Base-by-base conservation (phyloP, 1,140 invertebrate genomes). In the Heterodera schachtii region DNA sequence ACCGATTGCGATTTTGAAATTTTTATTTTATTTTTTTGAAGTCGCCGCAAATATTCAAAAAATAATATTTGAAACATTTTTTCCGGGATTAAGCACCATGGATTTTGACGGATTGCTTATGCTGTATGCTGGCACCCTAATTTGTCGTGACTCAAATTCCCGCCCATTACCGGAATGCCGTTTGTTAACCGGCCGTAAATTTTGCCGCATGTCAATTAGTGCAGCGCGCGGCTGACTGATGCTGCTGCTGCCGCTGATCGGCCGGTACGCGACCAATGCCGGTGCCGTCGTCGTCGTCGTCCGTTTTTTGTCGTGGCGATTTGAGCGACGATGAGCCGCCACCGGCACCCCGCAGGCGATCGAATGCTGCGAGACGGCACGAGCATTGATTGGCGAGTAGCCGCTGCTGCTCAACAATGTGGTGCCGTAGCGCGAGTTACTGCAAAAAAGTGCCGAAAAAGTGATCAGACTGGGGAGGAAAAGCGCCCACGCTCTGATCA, bases 121-220 rank as follows among this genome's bases (percentile, higher is more conserved):
- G n/a, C n/a, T 31, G 31, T 31, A 31, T 31, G 31, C 31, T 31
- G 31, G 1, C 31, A 0, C 31, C 31, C 31, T 31, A 31, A 31
- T 31, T 31, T 31, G 1, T 31, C 31, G 31, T 0, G 31, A 31
- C 31, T 31, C 31, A 31, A 31, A 31, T 31, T 31, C 31, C 31
- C 31, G 0, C 31, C 31, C 31, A 31, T 80, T 60, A 82, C 79
- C 81, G 49, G 31, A 46, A 21, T 82, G 66, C 46, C 74, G 78
- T 64, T 82, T 82, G 31, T 31, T 31, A 21, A 82, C 80, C 31
- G 81, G 81, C 11, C 80, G 66, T 46, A 82, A 52, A 74, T 82
- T 82, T 69, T 82, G 74, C 41, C 80, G 79, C 31, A 82, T 57
- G 78, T 82, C 80, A 8, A 82, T 19, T 31, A 82, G 41, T n/a